Conservation (phyloP, 2,888 invertebrate genomes). For the Drosophila kuntzei region DNA sequence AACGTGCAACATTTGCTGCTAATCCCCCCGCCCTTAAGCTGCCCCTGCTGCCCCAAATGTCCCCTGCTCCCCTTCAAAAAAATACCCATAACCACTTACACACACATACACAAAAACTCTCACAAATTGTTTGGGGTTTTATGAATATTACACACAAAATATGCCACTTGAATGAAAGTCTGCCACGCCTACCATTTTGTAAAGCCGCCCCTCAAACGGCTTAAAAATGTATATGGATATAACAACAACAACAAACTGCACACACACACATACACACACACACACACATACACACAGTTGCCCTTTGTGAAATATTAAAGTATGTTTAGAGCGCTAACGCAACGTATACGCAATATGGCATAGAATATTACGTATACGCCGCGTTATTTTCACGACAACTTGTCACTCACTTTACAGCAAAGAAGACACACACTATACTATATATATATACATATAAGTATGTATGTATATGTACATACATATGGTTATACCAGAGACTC, state of each 20-base stretch:
- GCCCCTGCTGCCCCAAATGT: constrained; percentile 4
- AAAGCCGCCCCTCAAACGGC: constrained; percentile 27
- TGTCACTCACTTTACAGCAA: constrained; percentile 61
- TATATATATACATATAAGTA: not conserved
- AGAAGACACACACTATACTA: not conserved
- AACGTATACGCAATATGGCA: constrained; percentile 52
- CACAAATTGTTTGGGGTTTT: constrained; percentile 44
- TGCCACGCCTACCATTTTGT: constrained; percentile 26
- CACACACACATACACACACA: constrained; percentile 20
- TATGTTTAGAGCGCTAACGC: constrained; percentile 24
- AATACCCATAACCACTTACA: constrained; percentile 42
- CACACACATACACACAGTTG: constrained; percentile 10
- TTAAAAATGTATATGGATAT: constrained; percentile 35
- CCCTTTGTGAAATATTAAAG: constrained; percentile 48
- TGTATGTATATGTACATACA: not conserved
- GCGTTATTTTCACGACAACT: constrained; percentile 56
- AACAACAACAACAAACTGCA: constrained; percentile 9
- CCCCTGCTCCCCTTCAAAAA: not conserved
- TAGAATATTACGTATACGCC: constrained; percentile 42
- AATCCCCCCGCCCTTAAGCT: constrained; percentile 37
- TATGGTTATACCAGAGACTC: not conserved
- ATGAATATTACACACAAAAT: constrained; percentile 65
- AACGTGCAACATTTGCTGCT: constrained; percentile 65
- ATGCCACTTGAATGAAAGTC: constrained; percentile 64
- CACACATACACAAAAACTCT: constrained; percentile 13